Evolutionary conservation across 2,888 invertebrate species (phyloP), one percentile per base, ranked within the genome.

Genomic region (Campopleginae sp.): DNA sequence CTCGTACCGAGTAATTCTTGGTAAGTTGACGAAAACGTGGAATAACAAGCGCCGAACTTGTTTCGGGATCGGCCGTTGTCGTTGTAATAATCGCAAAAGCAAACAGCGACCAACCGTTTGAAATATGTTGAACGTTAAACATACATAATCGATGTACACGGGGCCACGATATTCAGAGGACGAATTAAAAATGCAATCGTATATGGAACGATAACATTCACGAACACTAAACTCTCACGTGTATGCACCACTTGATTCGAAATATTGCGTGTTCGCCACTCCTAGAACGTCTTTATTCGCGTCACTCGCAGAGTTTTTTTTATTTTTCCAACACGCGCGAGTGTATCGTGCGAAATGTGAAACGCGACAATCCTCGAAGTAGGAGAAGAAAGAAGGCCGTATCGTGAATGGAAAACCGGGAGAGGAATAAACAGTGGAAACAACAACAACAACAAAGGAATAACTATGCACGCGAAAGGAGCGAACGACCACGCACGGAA

Each of bases 1-100:
- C 91, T 90, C 87, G 88, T 87, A 88, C 87, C 89, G 89, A 89
- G 91, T 90, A 88, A 90, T 90, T 89, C 91, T 90, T 90, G 91
- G 88, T 88, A 91, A 90, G 91, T 91, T 90, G 91, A 90, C 91
- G 88, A 91, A 88, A 90, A 88, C 51, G 44, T 46, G 38, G 19
- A 51, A 65, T 17, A 48, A 19, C 54, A 44, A 76, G 58, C 27
- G 14, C 14, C 1, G 58, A 6, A 27, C 14, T 27, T 27, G 58
- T 5, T 14, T 58, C 27, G 0, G 12, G 54, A 14, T 58, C 1
- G 14, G 5, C 0, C 5, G 14, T 8, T 19, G 58, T 5, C 1
- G 65, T 38, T 38, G n/a, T n/a, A 7, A 48, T 33, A 10, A 38
- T 65, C 19, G 38, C 10, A 8, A 19, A n/a, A 17, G 38, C n/a